Base-by-base conservation (phyloP, 2,113 vertebrate genomes). In the Tachycineta bicolor region DNA sequence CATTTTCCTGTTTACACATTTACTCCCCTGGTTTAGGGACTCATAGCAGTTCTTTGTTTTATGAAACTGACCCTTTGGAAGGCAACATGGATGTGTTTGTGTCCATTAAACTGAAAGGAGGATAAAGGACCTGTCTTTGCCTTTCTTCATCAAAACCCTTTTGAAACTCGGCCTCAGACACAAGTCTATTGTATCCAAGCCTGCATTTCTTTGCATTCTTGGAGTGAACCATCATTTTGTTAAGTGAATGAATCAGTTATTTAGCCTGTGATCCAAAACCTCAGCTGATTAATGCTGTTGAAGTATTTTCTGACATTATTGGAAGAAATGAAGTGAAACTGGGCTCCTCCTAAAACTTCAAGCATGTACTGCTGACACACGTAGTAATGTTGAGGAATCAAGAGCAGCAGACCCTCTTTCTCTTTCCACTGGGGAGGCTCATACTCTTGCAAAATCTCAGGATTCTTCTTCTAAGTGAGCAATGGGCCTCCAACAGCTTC, bases 61-160 rank as follows among this genome's bases (percentile, higher is more conserved):
- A 49, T n/a, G 47, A 94, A 93, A 81, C 5, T 29, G 62, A 74
- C 18, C 39, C 34, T 81, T 79, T 88, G n/a, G 68, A 95, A 88
- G 64, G 34, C 34, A 83, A 47, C 12, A 39, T 39, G 41, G 28
- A 44, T 22, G 10, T 46, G 29, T 58, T 92, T 67, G 28, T 67
- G 53, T 41, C 34, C 34, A 39, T 81, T 90, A 89, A 63, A 89
- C 11, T 50, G 64, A 94, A 90, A 94, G 82, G 21, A 83, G 14
- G 43, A 74, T 67, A 70, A 74, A 39, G 26, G 39, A 89, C 31
- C 34, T 75, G 34, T 59, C 56, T 68, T 81, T 55, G 33, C 10
- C 26, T 83, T 83, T 83, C 71, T 75, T 73, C 41, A 65, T 41
- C 37, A 63, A 60, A 73, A 77, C 29, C 11, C 28, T 56, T 90